These are phyloP conservation scores for Lagopus leucura DNA, from an alignment of 2,113 vertebrate genomes.

Conservation along the genomic window DNA sequence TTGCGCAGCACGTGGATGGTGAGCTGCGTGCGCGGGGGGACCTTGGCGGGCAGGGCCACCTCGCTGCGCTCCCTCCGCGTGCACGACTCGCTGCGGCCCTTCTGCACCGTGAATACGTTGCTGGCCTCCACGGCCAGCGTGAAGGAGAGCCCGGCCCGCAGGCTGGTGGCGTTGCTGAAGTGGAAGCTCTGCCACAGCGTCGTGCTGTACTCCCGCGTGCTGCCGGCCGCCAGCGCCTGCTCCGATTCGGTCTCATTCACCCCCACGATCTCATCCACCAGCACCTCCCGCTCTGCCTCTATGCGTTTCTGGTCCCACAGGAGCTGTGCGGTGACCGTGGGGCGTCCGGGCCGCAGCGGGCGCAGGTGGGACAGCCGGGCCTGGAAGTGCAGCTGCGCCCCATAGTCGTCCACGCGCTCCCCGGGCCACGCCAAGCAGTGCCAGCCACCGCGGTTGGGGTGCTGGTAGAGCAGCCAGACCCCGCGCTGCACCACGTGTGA, in stretches of 20 bases:
- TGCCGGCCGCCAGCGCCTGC: constrained; percentile 50
- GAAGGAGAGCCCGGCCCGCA: constrained; percentile 65
- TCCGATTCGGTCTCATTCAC: constrained; percentile 62
- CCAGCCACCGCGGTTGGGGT: constrained; percentile 41
- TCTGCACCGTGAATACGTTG: constrained; percentile 64
- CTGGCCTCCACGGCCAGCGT: constrained; percentile 47
- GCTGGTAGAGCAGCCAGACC: constrained; percentile 69
- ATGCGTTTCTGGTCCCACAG: constrained; percentile 67
- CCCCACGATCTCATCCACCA: constrained; percentile 71
- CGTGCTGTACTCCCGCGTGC: constrained; percentile 63
- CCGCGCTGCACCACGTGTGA: constrained; percentile 68
- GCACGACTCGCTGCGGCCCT: constrained; percentile 51
- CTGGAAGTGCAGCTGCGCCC: constrained; percentile 48
- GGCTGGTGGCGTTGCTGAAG: constrained; percentile 64
- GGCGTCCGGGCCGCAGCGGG: constrained; percentile 22
- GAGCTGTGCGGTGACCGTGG: constrained; percentile 1
- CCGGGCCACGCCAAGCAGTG: constrained; percentile 64
- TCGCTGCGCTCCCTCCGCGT: constrained; percentile 50
- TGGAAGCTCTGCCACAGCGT: constrained; percentile 67
- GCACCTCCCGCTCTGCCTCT: constrained; percentile 62
- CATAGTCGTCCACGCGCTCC: constrained; percentile 33
- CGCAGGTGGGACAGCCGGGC: constrained; percentile 62
- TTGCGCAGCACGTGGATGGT: constrained; percentile 62
- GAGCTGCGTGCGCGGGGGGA: constrained; percentile 43
- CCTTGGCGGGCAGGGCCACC: constrained; percentile 56